Evolutionary conservation across 2,113 vertebrate genomes (phyloP), one percentile per base, ranked within the genome.

Genomic region (Eonycteris spelaea): DNA sequence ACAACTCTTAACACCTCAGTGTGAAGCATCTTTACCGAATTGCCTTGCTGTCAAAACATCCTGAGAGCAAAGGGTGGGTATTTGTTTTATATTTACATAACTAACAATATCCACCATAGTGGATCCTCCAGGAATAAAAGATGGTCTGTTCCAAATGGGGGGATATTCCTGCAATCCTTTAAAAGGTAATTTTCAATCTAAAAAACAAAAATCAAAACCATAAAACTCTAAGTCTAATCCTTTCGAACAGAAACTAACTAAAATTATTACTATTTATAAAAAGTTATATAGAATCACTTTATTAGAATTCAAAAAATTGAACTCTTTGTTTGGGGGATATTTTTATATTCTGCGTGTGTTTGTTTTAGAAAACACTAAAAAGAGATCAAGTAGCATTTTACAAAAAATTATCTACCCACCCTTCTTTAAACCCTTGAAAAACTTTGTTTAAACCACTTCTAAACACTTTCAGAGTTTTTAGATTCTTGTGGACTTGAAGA

Each of bases 181-280:
- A 57, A 40, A n/a, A 74, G 71, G 6, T 9, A 21, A 30, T 51
- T 71, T 73, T 55, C 38, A n/a, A 61, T 51, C n/a, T 59, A 40
- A 51, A 30, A 45, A 38, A 11, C 24, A 24, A 85, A 83, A 87
- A 73, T 21, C 5, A 75, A 96, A 94, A 35, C 59, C 26, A 12
- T 77, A 85, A 63, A 71, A 83, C 33, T 24, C 70, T 40, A 90
- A 21, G 28, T 16, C 48, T 78, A 48, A 5, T 77, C 33, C 35
- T 94, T 94, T 45, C 86, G 91, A 63, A 80, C 57, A 57, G 40
- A 77, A 92, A 78, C 35, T 71, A 73, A 90, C 12, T 80, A 63
- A 92, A 92, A 86, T 78, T 38, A 82, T 59, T 78, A 71, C 38
- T 48, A 77, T 57, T 90, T 92, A 77, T 15, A 90, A 94, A 83